phyloP scores from a whole-genome alignment of 2,113 vertebrate species.

The Acinonyx jubatus region DNA sequence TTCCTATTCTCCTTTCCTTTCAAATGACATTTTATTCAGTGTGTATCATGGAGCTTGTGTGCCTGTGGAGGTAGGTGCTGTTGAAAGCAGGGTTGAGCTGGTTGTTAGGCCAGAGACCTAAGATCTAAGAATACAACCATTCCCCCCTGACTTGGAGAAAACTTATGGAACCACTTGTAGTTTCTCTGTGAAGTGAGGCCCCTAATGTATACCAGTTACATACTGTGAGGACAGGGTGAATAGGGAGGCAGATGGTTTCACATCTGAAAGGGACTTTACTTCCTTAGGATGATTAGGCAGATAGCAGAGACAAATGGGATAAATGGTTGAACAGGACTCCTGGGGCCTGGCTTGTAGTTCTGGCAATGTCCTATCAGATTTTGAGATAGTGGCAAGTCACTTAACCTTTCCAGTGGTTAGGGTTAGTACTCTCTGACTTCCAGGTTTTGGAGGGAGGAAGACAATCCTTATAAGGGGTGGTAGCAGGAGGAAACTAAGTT shows the following conservation, averaged over 20 bases:
- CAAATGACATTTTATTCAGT: neutral
- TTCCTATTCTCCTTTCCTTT: neutral
- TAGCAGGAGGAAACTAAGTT: neutral
- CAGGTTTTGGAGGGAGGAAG: neutral
- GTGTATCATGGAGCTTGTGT: neutral
- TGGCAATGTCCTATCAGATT: neutral
- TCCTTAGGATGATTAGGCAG: neutral
- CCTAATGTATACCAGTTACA: neutral
- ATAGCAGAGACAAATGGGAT: neutral
- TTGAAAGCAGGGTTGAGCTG: neutral
- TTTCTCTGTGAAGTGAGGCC: neutral
- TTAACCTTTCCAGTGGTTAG: neutral
- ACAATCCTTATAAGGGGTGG: no score
- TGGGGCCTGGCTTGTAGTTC: neutral
- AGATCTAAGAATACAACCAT: neutral
- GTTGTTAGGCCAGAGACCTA: neutral
- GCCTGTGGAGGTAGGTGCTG: neutral
- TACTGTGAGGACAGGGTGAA: neutral
- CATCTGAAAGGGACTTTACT: neutral
- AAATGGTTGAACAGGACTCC: neutral
- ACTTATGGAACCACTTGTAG: neutral
- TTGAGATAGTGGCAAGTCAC: neutral
- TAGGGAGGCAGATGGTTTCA: neutral
- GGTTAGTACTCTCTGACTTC: neutral
- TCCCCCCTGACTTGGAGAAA: neutral